Percentiles rank a stretch among this genome's conserved stretches.
These are phyloP conservation scores for Glaucopsyche alexis DNA, from an alignment of 2,888 invertebrate genomes.

Conservation along the genomic window DNA sequence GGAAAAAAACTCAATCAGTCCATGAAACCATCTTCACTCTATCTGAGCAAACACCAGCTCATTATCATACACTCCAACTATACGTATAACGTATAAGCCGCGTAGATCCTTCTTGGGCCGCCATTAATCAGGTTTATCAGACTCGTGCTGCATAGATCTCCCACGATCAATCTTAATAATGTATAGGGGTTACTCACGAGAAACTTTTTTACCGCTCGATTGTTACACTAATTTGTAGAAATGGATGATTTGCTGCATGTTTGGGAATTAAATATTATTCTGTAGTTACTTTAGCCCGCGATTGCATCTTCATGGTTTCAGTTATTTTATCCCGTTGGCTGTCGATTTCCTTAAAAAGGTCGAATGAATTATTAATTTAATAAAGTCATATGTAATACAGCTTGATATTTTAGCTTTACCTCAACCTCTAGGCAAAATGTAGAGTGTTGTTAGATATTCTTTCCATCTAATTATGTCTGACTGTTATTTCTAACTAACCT, in stretches of 20 bases:
- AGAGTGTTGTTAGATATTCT: no score
- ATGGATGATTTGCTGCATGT: neutral
- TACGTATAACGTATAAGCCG: neutral
- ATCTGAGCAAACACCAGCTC: neutral
- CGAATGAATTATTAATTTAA: no score
- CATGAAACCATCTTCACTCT: neutral
- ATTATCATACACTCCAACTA: neutral
- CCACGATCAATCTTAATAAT: conserved; percentile 14
- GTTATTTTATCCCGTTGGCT: no score
- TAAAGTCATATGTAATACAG: no score
- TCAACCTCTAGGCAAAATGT: no score
- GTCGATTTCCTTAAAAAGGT: no score
- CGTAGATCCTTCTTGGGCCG: neutral
- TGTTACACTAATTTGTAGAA: conserved; percentile 8
- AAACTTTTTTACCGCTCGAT: neutral
- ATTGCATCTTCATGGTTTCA: no score
- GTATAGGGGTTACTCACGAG: neutral
- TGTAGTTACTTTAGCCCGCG: no score
- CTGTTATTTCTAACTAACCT: no score
- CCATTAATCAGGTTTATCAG: conserved; percentile 26
- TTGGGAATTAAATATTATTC: neutral
- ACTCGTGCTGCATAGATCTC: neutral
- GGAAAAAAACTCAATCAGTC: no score
- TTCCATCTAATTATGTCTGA: no score
- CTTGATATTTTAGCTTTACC: no score